Base-by-base conservation (phyloP, 2,113 vertebrate species). In the Lamprotornis superbus region DNA sequence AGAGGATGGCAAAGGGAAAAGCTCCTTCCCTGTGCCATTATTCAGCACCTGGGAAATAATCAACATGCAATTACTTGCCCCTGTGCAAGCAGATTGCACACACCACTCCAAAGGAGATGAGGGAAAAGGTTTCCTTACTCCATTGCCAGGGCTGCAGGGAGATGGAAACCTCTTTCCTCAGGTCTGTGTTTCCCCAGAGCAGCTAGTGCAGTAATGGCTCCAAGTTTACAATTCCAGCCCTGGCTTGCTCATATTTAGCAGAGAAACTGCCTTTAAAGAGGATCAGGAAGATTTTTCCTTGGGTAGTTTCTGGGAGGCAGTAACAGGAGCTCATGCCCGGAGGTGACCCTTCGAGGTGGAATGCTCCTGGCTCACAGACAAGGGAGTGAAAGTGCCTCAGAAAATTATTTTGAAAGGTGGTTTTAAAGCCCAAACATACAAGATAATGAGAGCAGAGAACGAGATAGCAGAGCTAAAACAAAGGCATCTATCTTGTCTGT, bases 351-450 rank as follows among this genome's bases (percentile, higher is more conserved):
- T 52, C 0, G 3, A 69, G 55, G 37, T 52, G 37, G 35, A 74
- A n/a, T 27, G 12, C 49, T 75, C 24, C 60, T 74, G 65, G 37
- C 19, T 57, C 30, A 5, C 0, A 0, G 31, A 18, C 7, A n/a
- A 83, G 53, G 77, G 44, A 67, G 65, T 7, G 19, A 68, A 90
- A 40, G 10, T 23, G 9, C 47, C 27, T 55, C 1, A 0, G 52
- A 50, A 82, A 87, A 82, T 76, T 44, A 70, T 64, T 82, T 81
- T 56, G 15, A 60, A 61, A 73, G 40, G 64, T 31, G 31, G 15
- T 71, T 87, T 21, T 42, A 33, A 78, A 83, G 13, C 55, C 59
- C 19, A 24, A 56, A 83, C 40, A 35, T 6, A 11, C 28, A 73
- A 73, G 65, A 56, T 67, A 67, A n/a, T 6, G 6, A 4, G 11